phyloP scores from a whole-genome alignment of 2,888 invertebrate genomes.

The Andrena praecox region DNA sequence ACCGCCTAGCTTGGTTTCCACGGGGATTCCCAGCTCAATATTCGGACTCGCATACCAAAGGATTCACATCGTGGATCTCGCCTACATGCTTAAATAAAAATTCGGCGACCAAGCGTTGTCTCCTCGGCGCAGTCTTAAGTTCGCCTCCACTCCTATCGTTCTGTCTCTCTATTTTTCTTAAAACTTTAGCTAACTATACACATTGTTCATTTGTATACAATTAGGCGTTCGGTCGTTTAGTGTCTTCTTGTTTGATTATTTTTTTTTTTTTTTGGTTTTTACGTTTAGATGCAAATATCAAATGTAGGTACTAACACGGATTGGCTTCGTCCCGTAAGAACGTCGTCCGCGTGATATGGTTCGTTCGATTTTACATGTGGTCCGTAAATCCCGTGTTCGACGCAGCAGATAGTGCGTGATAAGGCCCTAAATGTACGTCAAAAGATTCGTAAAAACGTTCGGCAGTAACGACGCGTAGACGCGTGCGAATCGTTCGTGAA shows the following conservation, averaged over 20 bases:
- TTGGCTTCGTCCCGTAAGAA: constrained; percentile 56
- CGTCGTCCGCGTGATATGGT: constrained; percentile 71
- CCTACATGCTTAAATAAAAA: background rate
- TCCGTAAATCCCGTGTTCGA: constrained; percentile 64
- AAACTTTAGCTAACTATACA: constrained; percentile 39
- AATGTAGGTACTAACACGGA: constrained; percentile 66
- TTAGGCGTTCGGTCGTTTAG: constrained; percentile 43
- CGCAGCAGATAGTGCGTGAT: constrained; percentile 64
- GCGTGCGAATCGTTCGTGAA: constrained; percentile 44
- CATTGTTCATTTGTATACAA: constrained; percentile 36
- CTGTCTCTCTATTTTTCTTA: constrained; percentile 3
- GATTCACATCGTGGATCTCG: background rate
- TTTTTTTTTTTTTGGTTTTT: background rate
- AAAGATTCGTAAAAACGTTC: constrained; percentile 61
- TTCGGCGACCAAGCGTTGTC: constrained; percentile 17
- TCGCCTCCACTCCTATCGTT: background rate
- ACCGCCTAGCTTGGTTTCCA: too few relatives aligned
- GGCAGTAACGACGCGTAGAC: constrained; percentile 61
- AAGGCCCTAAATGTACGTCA: constrained; percentile 67
- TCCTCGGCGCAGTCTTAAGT: constrained; percentile 33
- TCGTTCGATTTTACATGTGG: constrained; percentile 59
- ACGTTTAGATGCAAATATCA: constrained; percentile 49
- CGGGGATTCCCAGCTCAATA: too few relatives aligned
- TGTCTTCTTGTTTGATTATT: background rate
- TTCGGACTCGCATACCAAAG: background rate